Evolutionary conservation across 2,113 vertebrate genomes (phyloP).

Genomic region (Elaphurus davidianus): DNA sequence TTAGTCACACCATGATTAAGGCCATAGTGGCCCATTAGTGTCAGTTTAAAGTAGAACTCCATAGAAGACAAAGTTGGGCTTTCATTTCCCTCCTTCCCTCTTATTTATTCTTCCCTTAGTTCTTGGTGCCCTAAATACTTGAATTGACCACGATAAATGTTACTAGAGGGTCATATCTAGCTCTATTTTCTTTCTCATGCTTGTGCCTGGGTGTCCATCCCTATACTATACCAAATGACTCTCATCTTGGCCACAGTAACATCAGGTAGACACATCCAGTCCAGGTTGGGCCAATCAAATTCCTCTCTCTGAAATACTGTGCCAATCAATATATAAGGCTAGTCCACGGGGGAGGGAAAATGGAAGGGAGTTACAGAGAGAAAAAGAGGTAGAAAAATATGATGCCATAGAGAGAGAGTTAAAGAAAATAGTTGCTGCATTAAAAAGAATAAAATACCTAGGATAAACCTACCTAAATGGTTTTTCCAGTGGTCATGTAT

Average conservation of each 20-base stretch:
- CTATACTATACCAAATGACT: neutral
- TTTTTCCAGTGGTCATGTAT: too few species aligned
- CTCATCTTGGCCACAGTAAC: neutral
- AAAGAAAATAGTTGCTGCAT: neutral
- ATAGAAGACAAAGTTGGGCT: neutral
- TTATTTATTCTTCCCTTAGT: neutral
- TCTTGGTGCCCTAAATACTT: neutral
- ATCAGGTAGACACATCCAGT: neutral
- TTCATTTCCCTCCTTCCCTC: neutral
- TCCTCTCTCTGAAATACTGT: neutral
- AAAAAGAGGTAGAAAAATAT: neutral
- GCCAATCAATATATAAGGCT: neutral
- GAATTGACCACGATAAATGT: too few species aligned
- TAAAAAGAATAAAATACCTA: neutral
- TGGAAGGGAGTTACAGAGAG: neutral
- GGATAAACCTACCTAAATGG: neutral
- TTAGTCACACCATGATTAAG: neutral
- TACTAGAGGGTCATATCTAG: neutral
- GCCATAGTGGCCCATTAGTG: neutral
- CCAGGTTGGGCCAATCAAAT: neutral
- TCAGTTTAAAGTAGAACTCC: neutral
- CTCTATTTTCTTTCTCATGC: neutral
- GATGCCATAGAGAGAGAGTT: neutral
- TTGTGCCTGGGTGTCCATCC: neutral
- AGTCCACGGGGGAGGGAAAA: neutral